Base-by-base conservation (phyloP, 23 tunicate genomes). In the Diplosoma virens region DNA sequence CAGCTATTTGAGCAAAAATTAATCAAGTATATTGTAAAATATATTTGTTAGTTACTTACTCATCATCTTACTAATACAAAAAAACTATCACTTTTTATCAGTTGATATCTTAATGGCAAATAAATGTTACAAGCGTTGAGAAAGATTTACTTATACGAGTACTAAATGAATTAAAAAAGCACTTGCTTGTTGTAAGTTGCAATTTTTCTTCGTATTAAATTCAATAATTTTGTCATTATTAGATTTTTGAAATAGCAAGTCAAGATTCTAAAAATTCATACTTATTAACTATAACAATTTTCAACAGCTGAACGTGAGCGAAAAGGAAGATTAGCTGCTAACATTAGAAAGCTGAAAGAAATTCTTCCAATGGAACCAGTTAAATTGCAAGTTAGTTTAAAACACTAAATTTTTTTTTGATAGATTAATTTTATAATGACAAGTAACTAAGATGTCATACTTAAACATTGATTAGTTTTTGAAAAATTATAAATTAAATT, bases 241-340 rank as follows among this genome's bases (percentile, higher is more conserved):
- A 9, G 52, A 9, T 45, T 45, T 45, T 16, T 45, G 52, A 45
- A 45, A 45, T n/a, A n/a, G n/a, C n/a, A n/a, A n/a, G n/a, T n/a
- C n/a, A n/a, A n/a, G n/a, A n/a, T n/a, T n/a, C n/a, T 45, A 16
- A 9, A 45, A 45, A 11, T 45, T 9, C 52, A 11, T 9, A 16
- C 16, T 11, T 11, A 45, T 16, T 9, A 45, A 45, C 52, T 16
- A 9, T 45, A 45, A 45, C 52, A 45, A 45, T 9, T 9, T 45
- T 45, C 16, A 45, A 45, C 50, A 78, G 83, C 83, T 47, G 83
- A 78, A 65, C 60, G 83, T 1, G 74, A 78, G 17, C 70, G 83
- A 30, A 78, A 78, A 64, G 83, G 83, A 64, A 64, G 83, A 46
- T 63, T 78, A 17, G 70, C 83, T 63, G 58, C 83, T 14, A 34